A percentile compares a stretch with the other conserved stretches of the same genome.
Evolutionary conservation across 2,797 vertebrate genomes (phyloP).

Genomic region (Amblyopsis hoosieri): DNA sequence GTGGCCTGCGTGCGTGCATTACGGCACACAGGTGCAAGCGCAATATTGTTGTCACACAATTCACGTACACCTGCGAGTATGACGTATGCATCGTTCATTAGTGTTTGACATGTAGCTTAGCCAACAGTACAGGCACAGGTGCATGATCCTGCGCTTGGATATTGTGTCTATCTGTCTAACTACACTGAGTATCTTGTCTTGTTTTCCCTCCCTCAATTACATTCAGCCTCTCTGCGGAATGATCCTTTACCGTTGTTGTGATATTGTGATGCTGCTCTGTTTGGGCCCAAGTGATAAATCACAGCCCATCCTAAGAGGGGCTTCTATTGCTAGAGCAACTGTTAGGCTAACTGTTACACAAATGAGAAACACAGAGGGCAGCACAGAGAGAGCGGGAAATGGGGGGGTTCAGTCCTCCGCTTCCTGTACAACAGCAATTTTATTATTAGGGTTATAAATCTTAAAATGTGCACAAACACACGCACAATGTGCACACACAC

Average conservation of each 20-base stretch:
- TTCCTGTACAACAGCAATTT: background rate
- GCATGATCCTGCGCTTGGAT: constrained; percentile 4
- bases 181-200: constrained; percentile 8
- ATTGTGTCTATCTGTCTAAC: constrained; percentile 23
- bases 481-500: background rate
- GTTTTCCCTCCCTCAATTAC: background rate
- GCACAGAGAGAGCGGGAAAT: background rate
- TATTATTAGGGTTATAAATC: constrained; percentile 2
- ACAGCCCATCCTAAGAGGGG: constrained; percentile 16
- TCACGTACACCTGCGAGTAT: constrained; percentile 10
- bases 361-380: constrained; percentile 24
- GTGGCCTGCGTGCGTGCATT: background rate
- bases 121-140: constrained; percentile 22
- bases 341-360: constrained; percentile 16
- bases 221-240: background rate
- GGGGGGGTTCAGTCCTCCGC: background rate
- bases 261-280: background rate
- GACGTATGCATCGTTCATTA: constrained; percentile 39
- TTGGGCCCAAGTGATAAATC: constrained; percentile 7
- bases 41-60: background rate
- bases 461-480: background rate
- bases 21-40: background rate
- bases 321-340: constrained; percentile 17
- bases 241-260: no score
- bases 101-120: constrained; percentile 32